Evolutionary conservation across 2,113 vertebrate genomes (phyloP), one percentile per base, ranked within the genome.

Genomic region (Tupaia chinensis): DNA sequence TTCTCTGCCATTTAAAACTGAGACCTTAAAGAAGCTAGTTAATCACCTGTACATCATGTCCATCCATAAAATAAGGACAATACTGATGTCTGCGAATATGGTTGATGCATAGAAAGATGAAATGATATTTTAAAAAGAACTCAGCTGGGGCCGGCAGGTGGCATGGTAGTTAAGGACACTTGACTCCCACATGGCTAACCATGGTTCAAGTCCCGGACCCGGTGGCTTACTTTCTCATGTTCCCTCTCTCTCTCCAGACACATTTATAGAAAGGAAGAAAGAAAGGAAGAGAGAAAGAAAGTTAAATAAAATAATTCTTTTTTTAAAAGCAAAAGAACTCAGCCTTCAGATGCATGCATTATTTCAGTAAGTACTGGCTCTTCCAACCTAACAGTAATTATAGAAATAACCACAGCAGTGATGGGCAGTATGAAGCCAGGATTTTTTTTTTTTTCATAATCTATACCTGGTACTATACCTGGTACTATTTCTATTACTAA

Each of bases 21-120:
- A 90, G 76, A 16, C 1, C 87, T 97, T 69, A 72, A 91, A 90
- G 91, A 97, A 96, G 44, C 94, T 80, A 81, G 27, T 82, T 27
- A 97, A 66, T 32, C 0, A 2, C 4, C 14, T 86, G 78, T 56
- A 5, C 14, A 11, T 96, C 53, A 54, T 34, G 15, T 11, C 76
- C 34, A 68, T n/a, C 93, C 87, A 16, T 74, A 74, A 82, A 94
- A 69, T 85, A n/a, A 25, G 44, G 7, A 72, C 3, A 44, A 22
- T 32, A 66, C 19, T 63, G 29, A 20, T 12, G 81, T 23, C 11
- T 78, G 68, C 27, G 60, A 61, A 79, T 20, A 94, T 86, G 9
- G n/a, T 66, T 81, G 44, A 89, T 96, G 69, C 56, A 74, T 27
- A 79, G n/a, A 97, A 78, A 95, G 73, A 87, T 79, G 70, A 32